These are phyloP conservation scores for Lichenostomus cassidix DNA, from an alignment of 2,113 vertebrate genomes.

Conservation along the genomic window DNA sequence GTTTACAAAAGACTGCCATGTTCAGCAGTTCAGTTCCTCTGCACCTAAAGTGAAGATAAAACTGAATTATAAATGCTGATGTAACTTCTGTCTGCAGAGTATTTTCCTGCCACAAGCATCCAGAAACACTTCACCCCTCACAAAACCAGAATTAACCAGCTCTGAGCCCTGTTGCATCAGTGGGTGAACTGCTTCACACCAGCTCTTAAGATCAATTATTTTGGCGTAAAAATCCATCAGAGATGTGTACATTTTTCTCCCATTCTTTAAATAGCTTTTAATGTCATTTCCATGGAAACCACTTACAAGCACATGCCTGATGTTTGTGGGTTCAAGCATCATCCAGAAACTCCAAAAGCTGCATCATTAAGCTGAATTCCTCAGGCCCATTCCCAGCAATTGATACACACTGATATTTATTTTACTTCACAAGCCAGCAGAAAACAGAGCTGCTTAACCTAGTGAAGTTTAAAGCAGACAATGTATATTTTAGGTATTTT, in stretches of 20 bases:
- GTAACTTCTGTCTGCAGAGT: not conserved
- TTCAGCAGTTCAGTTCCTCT: not conserved
- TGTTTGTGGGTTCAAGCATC: not conserved
- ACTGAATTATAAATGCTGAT: not conserved
- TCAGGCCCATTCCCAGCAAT: not conserved
- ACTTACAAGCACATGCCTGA: not conserved
- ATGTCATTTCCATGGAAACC: conserved; percentile 43
- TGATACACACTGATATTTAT: not conserved
- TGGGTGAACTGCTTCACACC: not conserved
- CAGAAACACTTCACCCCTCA: not conserved
- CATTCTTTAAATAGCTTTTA: not conserved
- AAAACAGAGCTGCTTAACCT: not conserved
- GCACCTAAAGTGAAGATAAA: not conserved
- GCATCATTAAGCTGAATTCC: not conserved
- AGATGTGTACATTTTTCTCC: not conserved
- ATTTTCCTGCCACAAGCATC: not conserved
- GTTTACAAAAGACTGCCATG: not conserved
- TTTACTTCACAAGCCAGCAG: not conserved
- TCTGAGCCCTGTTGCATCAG: not conserved
- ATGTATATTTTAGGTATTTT: not conserved
- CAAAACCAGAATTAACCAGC: not conserved
- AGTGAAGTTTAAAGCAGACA: not conserved
- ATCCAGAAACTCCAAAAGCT: not conserved
- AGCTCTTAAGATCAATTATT: not conserved
- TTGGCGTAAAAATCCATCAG: not conserved